These are phyloP conservation scores for Microtus ochrogaster DNA, from an alignment of 2,113 vertebrate species.

Conservation along the genomic window DNA sequence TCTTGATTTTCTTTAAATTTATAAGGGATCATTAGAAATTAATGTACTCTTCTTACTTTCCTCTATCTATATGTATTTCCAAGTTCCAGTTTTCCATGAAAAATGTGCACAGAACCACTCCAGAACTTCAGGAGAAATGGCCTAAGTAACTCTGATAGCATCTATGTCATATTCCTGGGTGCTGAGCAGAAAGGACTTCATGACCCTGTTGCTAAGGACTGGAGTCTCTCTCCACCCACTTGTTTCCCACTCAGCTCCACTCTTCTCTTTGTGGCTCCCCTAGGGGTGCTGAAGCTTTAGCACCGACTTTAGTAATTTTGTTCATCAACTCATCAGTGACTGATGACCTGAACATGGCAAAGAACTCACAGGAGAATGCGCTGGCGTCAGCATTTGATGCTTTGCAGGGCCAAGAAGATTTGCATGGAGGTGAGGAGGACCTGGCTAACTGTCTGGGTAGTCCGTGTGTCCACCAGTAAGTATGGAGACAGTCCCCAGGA, in stretches of 20 bases:
- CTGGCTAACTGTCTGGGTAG: neutral
- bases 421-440: neutral
- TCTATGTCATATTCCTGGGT: neutral
- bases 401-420: neutral
- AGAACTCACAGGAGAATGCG: neutral
- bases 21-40: neutral
- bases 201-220: neutral
- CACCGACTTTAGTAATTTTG: neutral
- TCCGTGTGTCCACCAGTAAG: fast-evolving
- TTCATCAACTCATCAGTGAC: neutral
- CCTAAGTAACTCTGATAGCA: neutral
- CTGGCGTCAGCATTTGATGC: neutral
- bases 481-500: neutral
- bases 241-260: neutral
- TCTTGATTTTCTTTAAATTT: neutral
- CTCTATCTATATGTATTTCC: neutral
- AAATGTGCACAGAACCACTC: neutral
- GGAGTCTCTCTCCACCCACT: neutral
- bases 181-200: neutral
- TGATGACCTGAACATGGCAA: neutral
- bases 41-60: neutral
- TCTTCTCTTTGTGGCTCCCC: neutral
- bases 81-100: neutral
- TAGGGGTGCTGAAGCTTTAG: neutral
- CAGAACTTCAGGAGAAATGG: neutral